Evolutionary conservation across 2,888 invertebrate genomes (phyloP).

Genomic region (Helleia helle): DNA sequence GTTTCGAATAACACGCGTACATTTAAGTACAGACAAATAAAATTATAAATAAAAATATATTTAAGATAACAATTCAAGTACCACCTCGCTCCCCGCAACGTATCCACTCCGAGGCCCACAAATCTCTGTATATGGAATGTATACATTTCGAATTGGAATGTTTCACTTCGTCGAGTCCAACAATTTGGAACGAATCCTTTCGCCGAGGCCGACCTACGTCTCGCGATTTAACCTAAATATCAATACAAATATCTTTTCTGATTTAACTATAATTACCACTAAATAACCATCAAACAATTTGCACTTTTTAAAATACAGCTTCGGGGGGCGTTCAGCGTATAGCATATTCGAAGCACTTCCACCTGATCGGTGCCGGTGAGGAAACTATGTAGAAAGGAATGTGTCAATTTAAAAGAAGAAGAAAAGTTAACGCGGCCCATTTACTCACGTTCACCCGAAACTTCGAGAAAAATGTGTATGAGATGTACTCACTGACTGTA

Average conservation of each 20-base stretch:
- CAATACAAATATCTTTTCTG: conserved; percentile 25
- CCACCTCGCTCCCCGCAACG: conserved; percentile 58
- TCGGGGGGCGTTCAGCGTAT: conserved; percentile 68
- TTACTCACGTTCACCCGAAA: conserved; percentile 25
- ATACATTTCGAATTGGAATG: conserved; percentile 30
- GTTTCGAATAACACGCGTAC: conserved; percentile 52
- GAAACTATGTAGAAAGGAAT: neutral
- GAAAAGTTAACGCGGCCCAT: conserved; percentile 5
- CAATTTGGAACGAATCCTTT: conserved; percentile 3
- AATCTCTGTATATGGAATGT: conserved; percentile 28
- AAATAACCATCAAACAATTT: conserved; percentile 58
- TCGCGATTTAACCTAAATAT: conserved; percentile 14
- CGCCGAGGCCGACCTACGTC: conserved; percentile 1
- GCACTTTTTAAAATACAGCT: conserved; percentile 63
- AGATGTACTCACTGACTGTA: too few species aligned
- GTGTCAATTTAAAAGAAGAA: conserved; percentile 9
- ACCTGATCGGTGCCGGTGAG: conserved; percentile 13
- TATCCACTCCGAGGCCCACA: conserved; percentile 35
- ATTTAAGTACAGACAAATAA: conserved; percentile 47
- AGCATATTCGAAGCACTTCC: conserved; percentile 65
- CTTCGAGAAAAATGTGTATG: too few species aligned
- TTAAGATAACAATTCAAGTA: conserved; percentile 46
- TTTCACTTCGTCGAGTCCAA: conserved; percentile 14
- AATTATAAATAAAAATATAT: conserved; percentile 49
- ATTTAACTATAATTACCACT: conserved; percentile 54